Evolutionary conservation across 2,797 vertebrate genomes (phyloP), one percentile per base, ranked within the genome.

Genomic region (Sus cebifrons): DNA sequence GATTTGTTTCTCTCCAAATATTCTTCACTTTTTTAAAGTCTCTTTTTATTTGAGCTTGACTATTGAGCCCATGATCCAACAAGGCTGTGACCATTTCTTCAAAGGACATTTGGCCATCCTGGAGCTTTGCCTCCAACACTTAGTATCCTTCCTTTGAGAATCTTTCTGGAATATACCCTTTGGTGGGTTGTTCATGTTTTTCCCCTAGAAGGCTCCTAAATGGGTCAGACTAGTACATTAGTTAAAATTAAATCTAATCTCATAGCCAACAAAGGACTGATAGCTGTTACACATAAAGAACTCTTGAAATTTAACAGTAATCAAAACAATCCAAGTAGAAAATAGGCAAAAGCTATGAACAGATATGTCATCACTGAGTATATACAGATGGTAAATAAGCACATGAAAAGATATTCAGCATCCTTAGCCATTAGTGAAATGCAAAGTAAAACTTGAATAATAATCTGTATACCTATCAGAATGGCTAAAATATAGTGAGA

Each of bases 391-490:
- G 21, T 49, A 86, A 8, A 64, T 86, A 90, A 92, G 12, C 44
- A 84, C 7, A 44, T 77, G 49, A 89, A 88, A 88, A 91, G 4
- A 71, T 56, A 32, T 3, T 60, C 6, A 18, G 8, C 18, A 58
- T 44, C 27, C 18, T 81, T 91, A 94, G 44, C 36, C 20, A 52
- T 49, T 90, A 70, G 40, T 3, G 49, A 95, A 92, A 77, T 77
- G 6, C 60, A 77, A 65, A 58, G 91, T 95, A 85, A 75, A 95
- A 44, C 36, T n/a, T n/a, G 62, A 93, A 1, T 36, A 83, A 64
- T 86, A 49, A 49, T 89, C 1, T 82, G 14, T 20, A 54, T 81
- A 49, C 3, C 20, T 88, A 12, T 56, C 18, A 78, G 25, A 65
- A 44, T 68, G 11, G 27, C 64, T 70, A 68, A 77, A 86, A 52